Conservation (phyloP, 1,140 invertebrate genomes). For the Notospermus geniculatus region DNA sequence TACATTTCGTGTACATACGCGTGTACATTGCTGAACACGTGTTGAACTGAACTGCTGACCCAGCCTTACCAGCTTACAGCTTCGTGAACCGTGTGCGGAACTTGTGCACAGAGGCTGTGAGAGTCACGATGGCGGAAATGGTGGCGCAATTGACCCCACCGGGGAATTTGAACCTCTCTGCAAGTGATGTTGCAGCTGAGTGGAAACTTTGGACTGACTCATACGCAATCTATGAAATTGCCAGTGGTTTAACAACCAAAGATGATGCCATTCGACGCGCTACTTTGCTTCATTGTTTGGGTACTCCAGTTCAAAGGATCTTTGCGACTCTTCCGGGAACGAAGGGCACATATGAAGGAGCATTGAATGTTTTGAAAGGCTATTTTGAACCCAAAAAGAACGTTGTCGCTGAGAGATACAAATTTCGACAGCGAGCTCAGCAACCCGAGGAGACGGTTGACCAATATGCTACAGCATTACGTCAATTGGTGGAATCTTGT, state of each 20-base stretch:
- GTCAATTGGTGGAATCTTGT: background rate
- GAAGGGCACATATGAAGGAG: background rate
- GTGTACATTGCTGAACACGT: too few relatives aligned
- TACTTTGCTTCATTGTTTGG: conserved; percentile 3
- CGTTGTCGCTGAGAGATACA: background rate
- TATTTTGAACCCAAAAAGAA: conserved; percentile 1
- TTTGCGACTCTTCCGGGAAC: background rate
- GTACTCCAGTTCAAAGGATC: background rate
- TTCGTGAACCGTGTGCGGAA: too few relatives aligned
- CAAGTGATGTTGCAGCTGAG: background rate
- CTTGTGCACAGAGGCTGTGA: too few relatives aligned
- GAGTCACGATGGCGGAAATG: too few relatives aligned
- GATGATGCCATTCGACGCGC: background rate
- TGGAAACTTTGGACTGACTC: background rate
- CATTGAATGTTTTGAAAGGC: background rate
- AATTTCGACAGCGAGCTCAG: background rate
- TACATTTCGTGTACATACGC: too few relatives aligned
- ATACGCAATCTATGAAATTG: too few relatives aligned
- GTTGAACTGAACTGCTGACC: too few relatives aligned
- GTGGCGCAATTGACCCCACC: background rate
- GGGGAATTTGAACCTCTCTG: background rate
- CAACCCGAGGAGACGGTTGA: background rate
- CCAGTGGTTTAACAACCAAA: background rate
- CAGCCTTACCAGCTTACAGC: too few relatives aligned
- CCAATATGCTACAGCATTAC: background rate